Base-by-base conservation (phyloP, 2,797 vertebrate species). In the Notolepis coatsorum region DNA sequence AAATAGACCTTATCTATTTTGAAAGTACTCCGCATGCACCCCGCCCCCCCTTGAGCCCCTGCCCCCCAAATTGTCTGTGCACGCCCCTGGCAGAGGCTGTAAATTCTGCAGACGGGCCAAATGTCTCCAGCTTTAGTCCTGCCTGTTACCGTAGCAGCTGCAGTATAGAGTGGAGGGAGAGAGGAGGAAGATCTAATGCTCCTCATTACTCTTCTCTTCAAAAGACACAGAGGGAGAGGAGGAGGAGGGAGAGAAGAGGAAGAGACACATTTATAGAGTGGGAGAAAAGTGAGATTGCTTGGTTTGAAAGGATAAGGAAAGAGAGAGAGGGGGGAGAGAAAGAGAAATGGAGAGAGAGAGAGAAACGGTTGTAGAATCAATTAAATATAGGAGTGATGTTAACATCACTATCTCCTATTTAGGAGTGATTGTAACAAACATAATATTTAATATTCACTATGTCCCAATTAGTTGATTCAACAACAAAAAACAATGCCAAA, bases 191-290 rank as follows among this genome's bases (percentile, higher is more conserved):
- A 83, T 78, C 79, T 69, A 42, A 72, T 68, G 65, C 68, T 74
- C 53, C 55, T 67, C n/a, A n/a, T n/a, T n/a, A n/a, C n/a, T n/a
- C n/a, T 59, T 87, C 71, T 75, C 54, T 47, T 85, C 57, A 56
- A 59, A 79, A 63, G 67, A 38, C 10, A 47, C 4, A 18, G n/a
- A 47, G 23, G 10, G 7, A 21, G 15, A 31, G 53, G 15, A 20
- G 17, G 24, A 75, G n/a, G 61, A 4, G 1, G 9, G 39, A 42
- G 57, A 53, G 47, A 18, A 59, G 52, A 2, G 12, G 28, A 2
- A 31, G 35, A 61, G 47, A 62, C 63, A 75, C 83, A 88, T 86
- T 89, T 88, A 81, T 86, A 87, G 83, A 81, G 84, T 79, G 75
- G 75, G 74, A 80, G 75, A 70, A 68, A n/a, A 69, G 58, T 54